These are phyloP conservation scores for Chanos chanos DNA, from an alignment of 2,797 vertebrate species.

Conservation along the genomic window DNA sequence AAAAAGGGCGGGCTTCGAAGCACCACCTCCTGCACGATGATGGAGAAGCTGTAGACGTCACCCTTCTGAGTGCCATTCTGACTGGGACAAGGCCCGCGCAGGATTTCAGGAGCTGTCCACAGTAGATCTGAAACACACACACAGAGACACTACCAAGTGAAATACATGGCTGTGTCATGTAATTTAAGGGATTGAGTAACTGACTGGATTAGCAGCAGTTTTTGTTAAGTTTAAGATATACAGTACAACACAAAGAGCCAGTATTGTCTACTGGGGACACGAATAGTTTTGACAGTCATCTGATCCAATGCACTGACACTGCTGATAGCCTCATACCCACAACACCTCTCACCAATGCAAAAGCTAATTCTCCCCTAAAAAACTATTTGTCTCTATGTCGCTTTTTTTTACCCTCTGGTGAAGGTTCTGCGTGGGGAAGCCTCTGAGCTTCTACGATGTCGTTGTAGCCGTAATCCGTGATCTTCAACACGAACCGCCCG, in stretches of 20 bases:
- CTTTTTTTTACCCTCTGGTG: slow-evolving; percentile 60
- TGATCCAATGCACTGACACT: too few relatives aligned
- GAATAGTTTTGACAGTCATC: too few relatives aligned
- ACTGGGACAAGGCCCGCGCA: slow-evolving; percentile 64
- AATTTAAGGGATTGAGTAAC: too few relatives aligned
- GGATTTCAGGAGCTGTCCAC: slow-evolving; percentile 83
- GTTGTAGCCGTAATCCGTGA: slow-evolving; percentile 82
- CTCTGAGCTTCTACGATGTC: slow-evolving; percentile 76
- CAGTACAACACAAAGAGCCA: too few relatives aligned
- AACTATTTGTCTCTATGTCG: background rate
- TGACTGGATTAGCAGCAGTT: too few relatives aligned
- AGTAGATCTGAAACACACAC: slow-evolving; percentile 71
- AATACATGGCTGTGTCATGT: too few relatives aligned
- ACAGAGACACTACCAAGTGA: slow-evolving; percentile 20
- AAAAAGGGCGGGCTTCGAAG: slow-evolving; percentile 78
- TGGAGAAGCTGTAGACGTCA: slow-evolving; percentile 83
- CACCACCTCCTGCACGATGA: slow-evolving; percentile 90
- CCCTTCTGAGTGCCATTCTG: slow-evolving; percentile 67
- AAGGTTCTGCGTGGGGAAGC: slow-evolving; percentile 50
- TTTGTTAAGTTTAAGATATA: too few relatives aligned
- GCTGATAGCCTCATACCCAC: too few relatives aligned
- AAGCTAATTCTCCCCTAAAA: too few relatives aligned
- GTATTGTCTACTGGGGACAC: too few relatives aligned
- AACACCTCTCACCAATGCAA: too few relatives aligned
- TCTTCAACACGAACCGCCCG: slow-evolving; percentile 86